These are phyloP conservation scores for Dromaius novaehollandiae DNA, from an alignment of 2,113 vertebrate genomes.

Conservation along the genomic window DNA sequence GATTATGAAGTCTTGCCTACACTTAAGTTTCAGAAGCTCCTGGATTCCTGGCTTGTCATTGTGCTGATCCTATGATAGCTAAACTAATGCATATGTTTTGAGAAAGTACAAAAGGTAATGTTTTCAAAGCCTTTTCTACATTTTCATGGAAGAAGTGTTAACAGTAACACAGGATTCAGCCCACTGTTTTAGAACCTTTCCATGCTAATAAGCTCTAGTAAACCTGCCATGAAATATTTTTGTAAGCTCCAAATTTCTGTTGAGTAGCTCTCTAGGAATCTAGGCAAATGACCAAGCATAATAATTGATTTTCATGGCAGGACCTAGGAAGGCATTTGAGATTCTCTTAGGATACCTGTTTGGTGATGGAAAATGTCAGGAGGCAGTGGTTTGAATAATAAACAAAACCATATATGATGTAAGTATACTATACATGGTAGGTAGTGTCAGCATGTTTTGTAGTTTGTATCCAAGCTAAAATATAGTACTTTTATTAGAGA, in stretches of 20 bases:
- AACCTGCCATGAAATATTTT: not conserved
- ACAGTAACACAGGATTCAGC: not conserved
- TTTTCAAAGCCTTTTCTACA: not conserved
- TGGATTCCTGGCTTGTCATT: not conserved
- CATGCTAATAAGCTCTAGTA: not conserved
- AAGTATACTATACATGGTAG: not conserved
- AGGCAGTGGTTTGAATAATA: not conserved
- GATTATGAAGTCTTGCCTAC: not conserved
- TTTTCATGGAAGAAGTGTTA: not conserved
- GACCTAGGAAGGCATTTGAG: not conserved
- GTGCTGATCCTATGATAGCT: not conserved
- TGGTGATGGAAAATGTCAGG: not conserved
- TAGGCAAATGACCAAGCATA: not conserved
- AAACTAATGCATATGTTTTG: not conserved
- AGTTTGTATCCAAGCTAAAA: not conserved
- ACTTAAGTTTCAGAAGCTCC: not conserved
- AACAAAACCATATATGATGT: not conserved
- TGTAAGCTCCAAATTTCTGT: not conserved
- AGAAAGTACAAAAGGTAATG: not conserved
- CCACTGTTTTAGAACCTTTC: not conserved
- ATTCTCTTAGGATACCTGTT: not conserved
- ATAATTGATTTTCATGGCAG: not conserved
- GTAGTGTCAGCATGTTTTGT: not conserved
- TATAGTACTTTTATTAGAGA: not conserved
- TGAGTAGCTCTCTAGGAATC: not conserved